Evolutionary conservation across 1,140 invertebrate genomes (phyloP).

Genomic region (Heterodera schachtii): DNA sequence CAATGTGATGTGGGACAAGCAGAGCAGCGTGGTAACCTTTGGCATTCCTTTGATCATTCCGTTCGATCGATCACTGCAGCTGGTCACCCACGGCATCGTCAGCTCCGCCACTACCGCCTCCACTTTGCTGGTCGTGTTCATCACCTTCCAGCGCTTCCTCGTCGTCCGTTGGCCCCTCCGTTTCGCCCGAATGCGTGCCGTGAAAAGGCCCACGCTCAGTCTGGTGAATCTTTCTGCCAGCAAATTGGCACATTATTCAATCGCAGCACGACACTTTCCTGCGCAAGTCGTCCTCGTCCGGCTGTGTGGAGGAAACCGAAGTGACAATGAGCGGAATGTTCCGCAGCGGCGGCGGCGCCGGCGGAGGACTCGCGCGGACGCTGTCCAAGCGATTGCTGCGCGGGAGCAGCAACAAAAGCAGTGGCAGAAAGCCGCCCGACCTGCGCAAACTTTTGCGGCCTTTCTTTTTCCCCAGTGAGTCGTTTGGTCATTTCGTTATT

Average conservation of each 20-base stretch:
- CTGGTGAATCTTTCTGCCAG: slow-evolving; percentile 1
- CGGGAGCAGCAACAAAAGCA: background rate
- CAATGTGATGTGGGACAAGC: slow-evolving; percentile 53
- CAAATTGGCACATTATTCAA: background rate
- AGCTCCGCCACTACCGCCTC: slow-evolving; percentile 50
- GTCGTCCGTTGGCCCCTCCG: slow-evolving; percentile 51
- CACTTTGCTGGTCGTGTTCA: slow-evolving; percentile 51
- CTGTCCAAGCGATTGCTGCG: slow-evolving; percentile 21
- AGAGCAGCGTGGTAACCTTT: slow-evolving; percentile 29
- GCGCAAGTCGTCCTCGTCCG: slow-evolving; percentile 28
- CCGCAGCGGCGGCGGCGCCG: slow-evolving; percentile 18
- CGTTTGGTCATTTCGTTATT: background rate
- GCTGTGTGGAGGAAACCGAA: slow-evolving; percentile 29
- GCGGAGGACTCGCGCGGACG: slow-evolving; percentile 1
- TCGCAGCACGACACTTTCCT: slow-evolving; percentile 29
- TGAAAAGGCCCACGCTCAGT: slow-evolving; percentile 12
- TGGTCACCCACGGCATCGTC: slow-evolving; percentile 51
- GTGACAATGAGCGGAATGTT: slow-evolving; percentile 18
- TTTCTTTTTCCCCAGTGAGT: slow-evolving; percentile 39
- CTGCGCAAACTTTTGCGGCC: slow-evolving; percentile 35
- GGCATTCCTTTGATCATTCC: background rate
- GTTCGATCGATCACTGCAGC: background rate
- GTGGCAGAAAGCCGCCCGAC: slow-evolving; percentile 19
- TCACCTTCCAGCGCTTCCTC: slow-evolving; percentile 57
- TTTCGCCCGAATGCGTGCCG: slow-evolving; percentile 36